phyloP scores from a whole-genome alignment of 2,113 vertebrate species.

The Eolophus roseicapilla region DNA sequence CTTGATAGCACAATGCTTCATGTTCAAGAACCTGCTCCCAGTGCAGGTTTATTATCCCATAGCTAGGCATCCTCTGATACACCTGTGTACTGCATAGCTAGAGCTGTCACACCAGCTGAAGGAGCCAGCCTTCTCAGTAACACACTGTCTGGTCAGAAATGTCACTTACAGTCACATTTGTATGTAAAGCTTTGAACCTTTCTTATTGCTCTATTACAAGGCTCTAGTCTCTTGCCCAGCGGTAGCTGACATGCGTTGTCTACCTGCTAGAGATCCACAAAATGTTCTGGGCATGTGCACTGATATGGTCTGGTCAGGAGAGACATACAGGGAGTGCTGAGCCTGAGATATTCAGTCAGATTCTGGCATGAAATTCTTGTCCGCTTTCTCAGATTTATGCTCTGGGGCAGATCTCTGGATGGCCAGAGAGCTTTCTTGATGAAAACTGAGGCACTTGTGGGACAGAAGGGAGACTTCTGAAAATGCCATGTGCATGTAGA shows the following conservation, averaged over 20 bases:
- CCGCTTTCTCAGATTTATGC: background rate
- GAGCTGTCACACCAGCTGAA: background rate
- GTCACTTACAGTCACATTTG: background rate
- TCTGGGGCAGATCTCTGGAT: background rate
- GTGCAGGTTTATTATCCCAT: background rate
- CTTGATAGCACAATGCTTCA: accelerated
- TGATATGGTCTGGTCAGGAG: background rate
- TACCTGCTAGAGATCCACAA: background rate
- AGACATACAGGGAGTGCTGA: background rate
- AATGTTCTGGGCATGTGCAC: background rate
- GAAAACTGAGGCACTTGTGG: background rate
- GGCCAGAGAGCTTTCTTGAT: background rate
- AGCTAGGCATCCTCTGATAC: background rate
- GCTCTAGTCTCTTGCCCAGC: background rate
- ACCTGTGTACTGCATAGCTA: accelerated
- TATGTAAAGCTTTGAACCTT: background rate
- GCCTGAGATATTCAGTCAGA: background rate
- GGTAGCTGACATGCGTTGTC: background rate
- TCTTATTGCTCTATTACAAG: background rate
- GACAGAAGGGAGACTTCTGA: background rate
- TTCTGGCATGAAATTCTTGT: background rate
- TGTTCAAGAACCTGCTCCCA: background rate
- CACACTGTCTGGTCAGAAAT: background rate
- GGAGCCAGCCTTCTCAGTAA: background rate
- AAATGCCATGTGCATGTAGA: background rate